Conservation (phyloP, 2,113 vertebrate species). For the Ochotona princeps region DNA sequence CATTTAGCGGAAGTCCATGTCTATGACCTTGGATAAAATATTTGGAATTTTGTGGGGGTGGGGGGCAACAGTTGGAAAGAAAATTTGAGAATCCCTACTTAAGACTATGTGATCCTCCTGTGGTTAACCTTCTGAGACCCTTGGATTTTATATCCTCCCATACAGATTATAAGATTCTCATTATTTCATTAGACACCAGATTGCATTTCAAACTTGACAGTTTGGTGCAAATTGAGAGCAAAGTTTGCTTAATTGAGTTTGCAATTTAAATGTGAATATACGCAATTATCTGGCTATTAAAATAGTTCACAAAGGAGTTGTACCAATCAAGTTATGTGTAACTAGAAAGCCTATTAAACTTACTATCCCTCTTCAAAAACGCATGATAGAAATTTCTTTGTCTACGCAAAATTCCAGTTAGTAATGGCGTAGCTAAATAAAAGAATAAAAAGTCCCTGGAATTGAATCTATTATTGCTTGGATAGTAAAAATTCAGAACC, state of each 20-base stretch:
- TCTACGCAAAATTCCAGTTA: slow-evolving; percentile 68
- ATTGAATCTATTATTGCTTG: slow-evolving; percentile 73
- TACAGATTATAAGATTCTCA: not conserved
- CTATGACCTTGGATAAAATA: slow-evolving; percentile 73
- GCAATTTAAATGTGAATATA: slow-evolving; percentile 6
- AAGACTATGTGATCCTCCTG: not conserved
- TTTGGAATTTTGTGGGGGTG: not conserved
- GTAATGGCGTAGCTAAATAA: slow-evolving; percentile 68
- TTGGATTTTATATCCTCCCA: slow-evolving; percentile 2
- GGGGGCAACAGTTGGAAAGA: slow-evolving; percentile 19
- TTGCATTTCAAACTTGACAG: slow-evolving; percentile 33
- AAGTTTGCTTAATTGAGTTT: slow-evolving; percentile 57
- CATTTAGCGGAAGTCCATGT: slow-evolving; percentile 60
- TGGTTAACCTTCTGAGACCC: not conserved
- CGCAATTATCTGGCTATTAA: not conserved
- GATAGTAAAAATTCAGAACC: slow-evolving; percentile 63
- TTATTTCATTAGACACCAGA: slow-evolving; percentile 2
- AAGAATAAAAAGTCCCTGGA: slow-evolving; percentile 66
- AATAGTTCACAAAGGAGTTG: not conserved
- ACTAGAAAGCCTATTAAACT: slow-evolving; percentile 26
- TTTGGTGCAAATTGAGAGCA: slow-evolving; percentile 32
- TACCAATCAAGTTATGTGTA: slow-evolving; percentile 26
- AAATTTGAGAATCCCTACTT: not conserved
- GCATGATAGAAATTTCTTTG: slow-evolving; percentile 58
- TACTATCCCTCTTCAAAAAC: slow-evolving; percentile 61